Conservation (phyloP, 2,888 invertebrate species). For the Lucinisca nassula region DNA sequence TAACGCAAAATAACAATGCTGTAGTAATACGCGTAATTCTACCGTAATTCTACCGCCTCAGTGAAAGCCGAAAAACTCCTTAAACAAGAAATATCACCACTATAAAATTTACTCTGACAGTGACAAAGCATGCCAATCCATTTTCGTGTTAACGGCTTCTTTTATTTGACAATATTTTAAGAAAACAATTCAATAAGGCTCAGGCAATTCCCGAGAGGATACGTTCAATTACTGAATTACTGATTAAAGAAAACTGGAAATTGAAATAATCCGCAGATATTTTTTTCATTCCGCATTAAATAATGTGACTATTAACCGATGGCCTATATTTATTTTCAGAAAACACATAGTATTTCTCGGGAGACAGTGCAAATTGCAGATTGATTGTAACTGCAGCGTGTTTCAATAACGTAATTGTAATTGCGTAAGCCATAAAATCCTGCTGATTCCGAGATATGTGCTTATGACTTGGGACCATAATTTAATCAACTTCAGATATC, state of each 20-base stretch:
- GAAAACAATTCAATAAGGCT: conserved; percentile 15
- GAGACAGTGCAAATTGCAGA: neutral
- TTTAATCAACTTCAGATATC: neutral
- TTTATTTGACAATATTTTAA: conserved; percentile 4
- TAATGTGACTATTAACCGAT: conserved; percentile 6
- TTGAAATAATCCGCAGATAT: neutral
- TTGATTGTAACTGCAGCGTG: neutral
- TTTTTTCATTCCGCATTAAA: conserved; percentile 2
- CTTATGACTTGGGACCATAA: neutral
- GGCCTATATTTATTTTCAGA: conserved; percentile 5
- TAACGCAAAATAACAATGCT: no score
- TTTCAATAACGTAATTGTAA: conserved; percentile 13
- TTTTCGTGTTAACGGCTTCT: neutral
- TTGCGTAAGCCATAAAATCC: neutral
- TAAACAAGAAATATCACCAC: neutral
- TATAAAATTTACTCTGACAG: neutral
- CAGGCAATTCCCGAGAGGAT: neutral
- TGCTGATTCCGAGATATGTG: neutral
- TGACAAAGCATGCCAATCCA: neutral
- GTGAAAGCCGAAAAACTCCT: neutral
- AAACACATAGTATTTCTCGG: neutral
- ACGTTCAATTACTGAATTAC: conserved; percentile 5
- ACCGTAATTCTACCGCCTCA: neutral
- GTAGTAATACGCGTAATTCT: no score
- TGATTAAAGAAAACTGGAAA: conserved; percentile 13